Conservation (phyloP, 2,797 vertebrate species). For the Cercopithecus diana region DNA sequence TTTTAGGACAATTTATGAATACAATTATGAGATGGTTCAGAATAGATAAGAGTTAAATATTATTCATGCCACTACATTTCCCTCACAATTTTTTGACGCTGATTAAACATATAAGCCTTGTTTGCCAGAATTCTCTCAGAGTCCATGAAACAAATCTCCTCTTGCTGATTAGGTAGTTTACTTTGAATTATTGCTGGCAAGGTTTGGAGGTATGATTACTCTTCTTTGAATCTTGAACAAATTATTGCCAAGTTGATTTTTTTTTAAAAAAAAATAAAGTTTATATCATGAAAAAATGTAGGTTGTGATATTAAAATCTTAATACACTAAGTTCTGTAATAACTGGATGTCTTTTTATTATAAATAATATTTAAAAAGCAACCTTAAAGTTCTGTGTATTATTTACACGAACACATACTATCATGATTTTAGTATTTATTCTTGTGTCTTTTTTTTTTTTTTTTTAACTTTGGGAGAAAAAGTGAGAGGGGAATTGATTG, state of each 20-base stretch:
- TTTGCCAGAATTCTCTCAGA: background rate
- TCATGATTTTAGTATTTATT: background rate
- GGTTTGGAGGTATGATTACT: background rate
- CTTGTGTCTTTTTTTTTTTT: background rate
- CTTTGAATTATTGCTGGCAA: conserved; percentile 1
- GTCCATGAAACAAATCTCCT: background rate
- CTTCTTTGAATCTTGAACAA: background rate
- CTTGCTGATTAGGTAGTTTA: background rate
- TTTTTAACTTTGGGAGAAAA: background rate
- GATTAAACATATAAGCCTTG: background rate
- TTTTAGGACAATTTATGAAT: background rate
- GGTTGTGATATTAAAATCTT: background rate
- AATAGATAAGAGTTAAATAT: background rate
- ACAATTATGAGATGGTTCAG: background rate
- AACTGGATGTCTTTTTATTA: background rate
- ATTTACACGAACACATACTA: background rate
- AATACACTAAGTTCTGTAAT: background rate
- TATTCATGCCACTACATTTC: background rate
- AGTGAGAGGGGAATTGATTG: background rate
- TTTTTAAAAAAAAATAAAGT: background rate
- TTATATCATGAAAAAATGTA: background rate
- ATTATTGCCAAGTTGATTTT: background rate
- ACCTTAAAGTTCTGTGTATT: background rate
- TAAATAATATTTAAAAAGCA: background rate
- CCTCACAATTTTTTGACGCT: background rate